A percentile compares a stretch with the other conserved stretches of the same genome.
Conservation (phyloP, 2,888 invertebrate species). For the Idaea straminata region DNA sequence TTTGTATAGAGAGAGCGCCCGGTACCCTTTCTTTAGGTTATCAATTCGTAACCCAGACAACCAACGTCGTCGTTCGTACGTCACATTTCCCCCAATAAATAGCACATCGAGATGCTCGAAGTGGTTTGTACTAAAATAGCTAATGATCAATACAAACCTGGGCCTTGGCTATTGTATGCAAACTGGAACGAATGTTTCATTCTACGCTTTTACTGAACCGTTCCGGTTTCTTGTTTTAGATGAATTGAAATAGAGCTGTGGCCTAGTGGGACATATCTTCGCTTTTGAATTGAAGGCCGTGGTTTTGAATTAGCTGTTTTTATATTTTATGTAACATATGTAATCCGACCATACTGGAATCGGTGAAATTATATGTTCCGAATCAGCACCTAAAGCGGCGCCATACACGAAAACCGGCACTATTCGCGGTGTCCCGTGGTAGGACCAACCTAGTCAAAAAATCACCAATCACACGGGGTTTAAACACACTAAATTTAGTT, state of each 20-base stretch:
- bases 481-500: too few relatives aligned
- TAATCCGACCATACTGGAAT: too few relatives aligned
- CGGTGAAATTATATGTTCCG: too few relatives aligned
- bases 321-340: too few relatives aligned
- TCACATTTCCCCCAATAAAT: slow-evolving; percentile 11
- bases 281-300: background rate
- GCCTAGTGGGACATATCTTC: background rate
- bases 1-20: too few relatives aligned
- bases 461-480: too few relatives aligned
- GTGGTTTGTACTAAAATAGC: slow-evolving; percentile 22
- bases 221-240: background rate
- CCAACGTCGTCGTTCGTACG: background rate
- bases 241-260: background rate
- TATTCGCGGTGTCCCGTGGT: too few relatives aligned
- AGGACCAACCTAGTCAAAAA: too few relatives aligned
- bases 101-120: slow-evolving; percentile 17
- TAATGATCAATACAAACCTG: slow-evolving; percentile 15
- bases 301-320: background rate
- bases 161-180: background rate
- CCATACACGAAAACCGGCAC: too few relatives aligned
- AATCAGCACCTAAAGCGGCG: too few relatives aligned
- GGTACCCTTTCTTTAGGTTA: background rate
- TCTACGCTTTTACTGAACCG: background rate
- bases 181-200: background rate
- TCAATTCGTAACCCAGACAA: background rate